Conservation (phyloP, 2,113 vertebrate genomes). For the Daboia siamensis region DNA sequence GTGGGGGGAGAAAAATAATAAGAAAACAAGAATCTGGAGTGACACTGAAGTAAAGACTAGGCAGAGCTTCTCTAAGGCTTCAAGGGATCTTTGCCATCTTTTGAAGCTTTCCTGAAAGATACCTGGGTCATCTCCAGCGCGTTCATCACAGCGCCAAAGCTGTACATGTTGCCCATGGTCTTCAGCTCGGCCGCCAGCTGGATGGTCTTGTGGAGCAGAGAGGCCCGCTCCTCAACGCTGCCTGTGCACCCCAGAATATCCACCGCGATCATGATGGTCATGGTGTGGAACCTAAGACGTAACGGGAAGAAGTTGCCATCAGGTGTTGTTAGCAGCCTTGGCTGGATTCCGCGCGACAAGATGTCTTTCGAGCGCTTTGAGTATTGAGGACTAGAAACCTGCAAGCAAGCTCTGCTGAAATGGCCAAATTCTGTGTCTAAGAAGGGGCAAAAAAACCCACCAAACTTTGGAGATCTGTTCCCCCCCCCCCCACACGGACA, state of each 20-base stretch:
- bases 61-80: background rate
- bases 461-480: too few relatives aligned
- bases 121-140: constrained; percentile 96
- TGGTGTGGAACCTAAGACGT: constrained; percentile 87
- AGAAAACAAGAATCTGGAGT: background rate
- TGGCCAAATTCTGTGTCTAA: background rate
- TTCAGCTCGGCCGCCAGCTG: constrained; percentile 93
- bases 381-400: background rate
- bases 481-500: too few relatives aligned
- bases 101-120: background rate
- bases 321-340: background rate
- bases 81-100: background rate
- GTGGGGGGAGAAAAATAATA: too few relatives aligned
- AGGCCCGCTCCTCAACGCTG: constrained; percentile 87
- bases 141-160: constrained; percentile 94
- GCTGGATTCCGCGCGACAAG: background rate
- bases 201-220: constrained; percentile 95
- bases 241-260: constrained; percentile 95
- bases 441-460: background rate
- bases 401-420: background rate
- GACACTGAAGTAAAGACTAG: background rate
- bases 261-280: constrained; percentile 97
- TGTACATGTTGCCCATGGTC: constrained; percentile 97
- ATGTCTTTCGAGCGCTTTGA: background rate
- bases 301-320: background rate